Evolutionary conservation across 2,113 vertebrate species (phyloP), one percentile per base, ranked within the genome.

Genomic region (Rhombomys opimus): DNA sequence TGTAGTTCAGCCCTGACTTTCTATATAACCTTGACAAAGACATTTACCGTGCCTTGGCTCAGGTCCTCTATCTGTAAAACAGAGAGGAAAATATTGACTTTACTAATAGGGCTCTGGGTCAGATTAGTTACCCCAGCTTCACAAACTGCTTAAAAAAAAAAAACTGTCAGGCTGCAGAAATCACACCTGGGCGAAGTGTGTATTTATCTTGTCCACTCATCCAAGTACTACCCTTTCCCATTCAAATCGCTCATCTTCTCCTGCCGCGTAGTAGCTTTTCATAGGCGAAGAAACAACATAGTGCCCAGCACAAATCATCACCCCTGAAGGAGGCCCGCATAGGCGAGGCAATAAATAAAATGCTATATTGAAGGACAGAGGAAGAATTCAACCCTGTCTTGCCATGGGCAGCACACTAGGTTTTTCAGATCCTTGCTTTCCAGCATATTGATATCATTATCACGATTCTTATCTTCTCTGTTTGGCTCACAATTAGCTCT

Each of bases 121-220:
- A 97, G 97, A 97, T 98, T 97, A 97, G 97, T 97, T 97, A 97
- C 32, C 94, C 97, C 54, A 98, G 96, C 96, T 97, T 97, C 97
- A 81, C 27, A 89, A 97, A 96, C 65, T 92, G 94, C 50, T 84
- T 93, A 14, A 32, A 22, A 85, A 96, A 14, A 32, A 22, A 85
- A 96, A 91, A 87, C 80, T 78, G 77, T 63, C 73, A 93, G 38
- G 57, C 90, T 87, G 52, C 57, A 97, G 94, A 95, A 97, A 91
- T 94, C 81, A 76, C 78, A 97, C 46, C 81, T 76, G n/a, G 54
- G n/a, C 93, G 85, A 90, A 95, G 22, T 59, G 61, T 87, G 38
- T 70, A 50, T 78, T 90, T 95, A 77, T 89, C 92, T 46, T 87
- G 73, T 41, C 12, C 86, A 91, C 63, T 59, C 50, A 70, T 92